Conservation (phyloP, 2,113 vertebrate species). For the Etheostoma spectabile region DNA sequence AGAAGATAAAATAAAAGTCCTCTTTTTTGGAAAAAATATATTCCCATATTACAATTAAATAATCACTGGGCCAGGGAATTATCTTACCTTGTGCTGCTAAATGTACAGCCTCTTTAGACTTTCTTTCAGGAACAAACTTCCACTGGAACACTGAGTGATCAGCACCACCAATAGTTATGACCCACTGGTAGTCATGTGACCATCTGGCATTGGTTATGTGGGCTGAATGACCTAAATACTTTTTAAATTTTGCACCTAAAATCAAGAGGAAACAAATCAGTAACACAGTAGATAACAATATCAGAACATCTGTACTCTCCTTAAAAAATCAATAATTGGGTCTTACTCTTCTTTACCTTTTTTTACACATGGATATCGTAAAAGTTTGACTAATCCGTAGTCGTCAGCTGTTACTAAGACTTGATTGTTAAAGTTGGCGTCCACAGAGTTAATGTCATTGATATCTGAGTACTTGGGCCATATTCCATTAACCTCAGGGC, state of each 20-base stretch:
- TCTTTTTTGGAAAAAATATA: conserved; percentile 1
- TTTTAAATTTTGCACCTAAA: conserved; percentile 97
- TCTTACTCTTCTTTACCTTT: conserved; percentile 87
- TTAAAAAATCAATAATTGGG: too few species aligned
- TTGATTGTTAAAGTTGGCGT: conserved; percentile 95
- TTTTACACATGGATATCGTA: conserved; percentile 95
- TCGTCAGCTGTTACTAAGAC: conserved; percentile 97
- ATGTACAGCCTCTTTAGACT: conserved; percentile 93
- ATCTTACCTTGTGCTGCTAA: conserved; percentile 93
- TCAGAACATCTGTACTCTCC: neutral
- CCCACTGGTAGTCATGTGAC: conserved; percentile 99
- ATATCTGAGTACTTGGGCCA: conserved; percentile 97
- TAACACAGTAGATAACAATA: neutral
- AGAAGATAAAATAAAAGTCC: conserved; percentile 17
- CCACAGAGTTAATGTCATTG: conserved; percentile 97
- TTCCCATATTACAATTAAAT: neutral
- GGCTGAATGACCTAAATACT: conserved; percentile 97
- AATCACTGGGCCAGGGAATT: neutral
- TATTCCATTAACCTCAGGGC: conserved; percentile 96
- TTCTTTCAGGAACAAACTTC: conserved; percentile 97
- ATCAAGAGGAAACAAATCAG: conserved; percentile 59
- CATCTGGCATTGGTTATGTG: conserved; percentile 96
- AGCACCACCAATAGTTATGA: conserved; percentile 96
- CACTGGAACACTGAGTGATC: conserved; percentile 99
- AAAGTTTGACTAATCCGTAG: conserved; percentile 96